Evolutionary conservation across 1,140 invertebrate genomes (phyloP), one percentile per base, ranked within the genome.

Genomic region (Lysiphlebus fabarum): DNA sequence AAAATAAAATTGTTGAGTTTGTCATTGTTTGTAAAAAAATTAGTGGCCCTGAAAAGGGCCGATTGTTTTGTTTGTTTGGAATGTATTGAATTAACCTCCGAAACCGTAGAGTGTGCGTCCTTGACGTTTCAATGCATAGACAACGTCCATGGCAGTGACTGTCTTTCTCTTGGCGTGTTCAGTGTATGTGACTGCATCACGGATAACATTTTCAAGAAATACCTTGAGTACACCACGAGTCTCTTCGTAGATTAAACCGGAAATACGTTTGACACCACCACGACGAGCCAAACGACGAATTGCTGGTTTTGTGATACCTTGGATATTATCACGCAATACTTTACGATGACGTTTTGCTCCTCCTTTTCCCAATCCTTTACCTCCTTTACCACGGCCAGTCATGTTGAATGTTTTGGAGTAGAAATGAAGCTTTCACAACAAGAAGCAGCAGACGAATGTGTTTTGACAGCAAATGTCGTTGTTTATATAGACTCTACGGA

Each of bases 91-190:
- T 49, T 49, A 49, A 49, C 47, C 47, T 49, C 47, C 47, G 36
- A 49, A 49, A 10, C 47, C 47, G 33, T 49, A 49, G 6, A 49
- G 47, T 1, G 47, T 49, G 10, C 47, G 47, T 4, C 47, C 47
- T 49, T 49, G 47, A 36, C 47, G 47, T 49, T 49, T 49, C 6
- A 49, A n/a, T 34, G 47, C 47, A 11, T 49, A 49, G 47, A 49
- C 47, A 33, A 49, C 47, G 5, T 49, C 47, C 47, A 49, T 49
- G n/a, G 47, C 47, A 4, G 47, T 49, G 3, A 49, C 47, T 7
- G 47, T 49, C 47, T 49, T 49, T 34, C 47, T 49, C 47, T 49
- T 49, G 47, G 47, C 47, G 47, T 49, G 47, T 36, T 49, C 47
- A 1, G 47, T 49, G 10, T 49, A 49, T 17, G 47, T 49, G 17